These are phyloP conservation scores for Drosophila arawakana DNA, from an alignment of 1,140 invertebrate genomes.

Conservation along the genomic window DNA sequence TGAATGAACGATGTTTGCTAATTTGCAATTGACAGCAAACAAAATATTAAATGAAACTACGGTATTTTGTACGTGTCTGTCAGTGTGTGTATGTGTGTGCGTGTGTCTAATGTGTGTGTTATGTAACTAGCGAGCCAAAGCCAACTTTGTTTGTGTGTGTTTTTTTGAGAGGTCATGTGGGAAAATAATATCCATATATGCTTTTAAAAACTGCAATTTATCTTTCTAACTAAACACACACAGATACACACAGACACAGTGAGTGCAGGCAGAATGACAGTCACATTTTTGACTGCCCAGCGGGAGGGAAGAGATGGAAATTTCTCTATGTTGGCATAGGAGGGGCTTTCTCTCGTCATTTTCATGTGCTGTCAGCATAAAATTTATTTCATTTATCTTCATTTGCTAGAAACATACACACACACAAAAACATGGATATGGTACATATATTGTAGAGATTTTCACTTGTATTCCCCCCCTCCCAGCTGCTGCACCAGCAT, in stretches of 20 bases:
- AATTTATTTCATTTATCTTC: constrained; percentile 81
- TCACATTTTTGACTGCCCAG: constrained; percentile 40
- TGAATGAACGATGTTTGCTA: constrained; percentile 23
- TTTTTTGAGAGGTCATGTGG: constrained; percentile 22
- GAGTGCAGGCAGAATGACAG: constrained; percentile 39
- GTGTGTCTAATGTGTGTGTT: neutral
- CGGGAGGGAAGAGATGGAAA: neutral
- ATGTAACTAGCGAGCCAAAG: constrained; percentile 5
- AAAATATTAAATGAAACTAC: constrained; percentile 4
- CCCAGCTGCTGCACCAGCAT: constrained; percentile 2
- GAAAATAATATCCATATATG: constrained; percentile 62
- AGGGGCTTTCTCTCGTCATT: constrained; percentile 57
- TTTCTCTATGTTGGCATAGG: neutral
- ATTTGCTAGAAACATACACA: constrained; percentile 53
- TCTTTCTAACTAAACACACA: constrained; percentile 58
- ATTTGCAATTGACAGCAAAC: constrained; percentile 28
- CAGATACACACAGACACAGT: constrained; percentile 30
- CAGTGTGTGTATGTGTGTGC: neutral
- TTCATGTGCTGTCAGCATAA: constrained; percentile 70
- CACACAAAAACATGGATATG: constrained; percentile 25
- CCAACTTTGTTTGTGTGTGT: neutral
- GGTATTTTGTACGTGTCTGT: neutral
- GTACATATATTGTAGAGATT: neutral
- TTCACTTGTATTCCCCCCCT: neutral
- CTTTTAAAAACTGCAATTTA: constrained; percentile 79